A percentile compares a stretch with the other conserved stretches of the same genome.
These are phyloP conservation scores for Neogobius melanostomus DNA, from an alignment of 2,113 vertebrate species.

Conservation along the genomic window DNA sequence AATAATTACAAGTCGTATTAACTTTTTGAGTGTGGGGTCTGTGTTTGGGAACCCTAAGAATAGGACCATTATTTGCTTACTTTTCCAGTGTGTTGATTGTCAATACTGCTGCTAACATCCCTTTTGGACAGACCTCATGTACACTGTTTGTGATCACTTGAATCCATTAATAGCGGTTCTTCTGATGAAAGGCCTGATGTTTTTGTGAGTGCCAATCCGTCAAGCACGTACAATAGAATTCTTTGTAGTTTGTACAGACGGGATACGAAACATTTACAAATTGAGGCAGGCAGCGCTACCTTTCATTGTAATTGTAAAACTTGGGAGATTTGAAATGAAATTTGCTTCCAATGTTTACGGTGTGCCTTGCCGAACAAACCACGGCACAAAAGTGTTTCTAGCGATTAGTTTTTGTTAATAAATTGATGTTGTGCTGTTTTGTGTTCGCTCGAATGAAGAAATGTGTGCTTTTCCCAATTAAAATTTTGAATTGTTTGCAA, in stretches of 20 bases:
- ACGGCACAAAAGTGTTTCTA: conserved; percentile 27
- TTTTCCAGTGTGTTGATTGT: not conserved
- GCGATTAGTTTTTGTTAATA: conserved; percentile 10
- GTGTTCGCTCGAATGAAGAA: conserved; percentile 14
- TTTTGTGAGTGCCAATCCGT: not conserved
- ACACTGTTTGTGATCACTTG: too few relatives aligned
- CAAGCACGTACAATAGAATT: not conserved
- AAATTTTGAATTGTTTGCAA: not conserved
- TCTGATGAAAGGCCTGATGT: not conserved
- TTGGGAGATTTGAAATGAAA: not conserved
- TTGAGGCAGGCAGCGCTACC: not conserved
- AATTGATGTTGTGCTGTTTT: conserved; percentile 30
- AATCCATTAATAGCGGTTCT: too few relatives aligned
- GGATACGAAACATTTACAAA: not conserved
- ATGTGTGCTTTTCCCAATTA: conserved; percentile 20
- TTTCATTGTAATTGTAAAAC: not conserved
- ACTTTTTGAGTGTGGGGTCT: too few relatives aligned
- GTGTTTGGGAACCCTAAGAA: too few relatives aligned
- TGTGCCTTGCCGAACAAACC: conserved; percentile 38
- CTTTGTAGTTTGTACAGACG: too few relatives aligned
- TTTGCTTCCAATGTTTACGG: conserved; percentile 28
- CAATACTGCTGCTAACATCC: not conserved
- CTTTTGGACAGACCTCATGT: not conserved
- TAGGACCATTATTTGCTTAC: too few relatives aligned
- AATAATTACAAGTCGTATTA: too few relatives aligned